A percentile compares a stretch with the other conserved stretches of the same genome.
Evolutionary conservation across 2,888 invertebrate species (phyloP).

Genomic region (Plusia festucae): DNA sequence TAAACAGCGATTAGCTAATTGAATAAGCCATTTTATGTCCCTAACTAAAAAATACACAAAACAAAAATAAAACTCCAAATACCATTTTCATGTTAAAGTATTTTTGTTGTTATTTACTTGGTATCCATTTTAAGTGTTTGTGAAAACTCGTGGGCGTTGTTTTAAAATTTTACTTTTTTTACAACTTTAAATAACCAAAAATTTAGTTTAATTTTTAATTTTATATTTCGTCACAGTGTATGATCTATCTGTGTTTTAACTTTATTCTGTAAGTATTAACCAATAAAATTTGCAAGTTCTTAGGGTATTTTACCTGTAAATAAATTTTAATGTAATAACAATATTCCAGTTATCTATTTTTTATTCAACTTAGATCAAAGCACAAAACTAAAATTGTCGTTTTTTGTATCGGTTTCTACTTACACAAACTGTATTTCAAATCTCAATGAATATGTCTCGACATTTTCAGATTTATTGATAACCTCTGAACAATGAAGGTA

Average conservation of each 20-base stretch:
- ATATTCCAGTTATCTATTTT: too few relatives aligned
- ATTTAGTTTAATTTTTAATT: too few relatives aligned
- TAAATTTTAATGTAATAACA: too few relatives aligned
- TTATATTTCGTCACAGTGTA: too few relatives aligned
- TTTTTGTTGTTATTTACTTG: background rate
- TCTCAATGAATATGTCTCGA: slow-evolving; percentile 7
- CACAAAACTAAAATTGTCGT: too few relatives aligned
- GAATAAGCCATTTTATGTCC: background rate
- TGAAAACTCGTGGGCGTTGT: background rate
- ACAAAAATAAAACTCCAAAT: background rate
- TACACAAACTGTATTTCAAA: background rate
- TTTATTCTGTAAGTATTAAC: too few relatives aligned
- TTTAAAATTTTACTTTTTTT: background rate
- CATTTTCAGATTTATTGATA: slow-evolving; percentile 5
- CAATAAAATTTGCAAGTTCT: too few relatives aligned
- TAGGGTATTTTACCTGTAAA: too few relatives aligned
- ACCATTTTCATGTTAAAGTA: background rate
- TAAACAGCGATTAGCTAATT: background rate
- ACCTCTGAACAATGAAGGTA: background rate
- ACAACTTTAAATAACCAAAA: too few relatives aligned
- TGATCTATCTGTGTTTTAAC: too few relatives aligned
- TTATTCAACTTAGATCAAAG: too few relatives aligned
- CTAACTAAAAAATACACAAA: background rate
- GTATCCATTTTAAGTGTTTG: slow-evolving; percentile 1
- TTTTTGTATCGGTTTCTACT: too few relatives aligned